Percentiles rank a stretch among this genome's conserved stretches.
Conservation (phyloP, 2,797 vertebrate genomes). For the Babyrousa celebensis region DNA sequence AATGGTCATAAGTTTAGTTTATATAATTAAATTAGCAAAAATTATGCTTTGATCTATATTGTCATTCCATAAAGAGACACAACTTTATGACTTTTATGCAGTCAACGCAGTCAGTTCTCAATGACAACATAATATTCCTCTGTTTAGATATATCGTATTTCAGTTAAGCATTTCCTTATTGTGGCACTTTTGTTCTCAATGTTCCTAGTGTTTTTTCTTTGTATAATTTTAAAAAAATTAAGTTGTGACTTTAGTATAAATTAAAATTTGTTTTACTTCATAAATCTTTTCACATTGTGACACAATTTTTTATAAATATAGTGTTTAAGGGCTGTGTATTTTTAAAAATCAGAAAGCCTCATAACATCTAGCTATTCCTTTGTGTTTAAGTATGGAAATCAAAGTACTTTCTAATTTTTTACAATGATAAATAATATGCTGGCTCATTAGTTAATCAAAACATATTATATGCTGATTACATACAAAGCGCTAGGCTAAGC, state of each 20-base stretch:
- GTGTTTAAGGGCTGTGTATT: neutral
- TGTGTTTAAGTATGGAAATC: neutral
- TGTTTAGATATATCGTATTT: slow-evolving; percentile 1
- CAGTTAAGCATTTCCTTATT: slow-evolving; percentile 11
- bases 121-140: neutral
- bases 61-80: neutral
- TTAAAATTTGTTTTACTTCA: slow-evolving; percentile 41
- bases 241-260: neutral
- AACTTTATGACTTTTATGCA: slow-evolving; percentile 20
- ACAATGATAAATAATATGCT: neutral
- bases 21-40: slow-evolving; percentile 33
- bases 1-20: neutral
- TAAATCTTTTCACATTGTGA: slow-evolving; percentile 6
- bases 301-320: neutral
- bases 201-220: neutral
- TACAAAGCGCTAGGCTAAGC: neutral
- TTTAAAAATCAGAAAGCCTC: neutral
- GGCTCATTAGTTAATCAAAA: slow-evolving; percentile 41
- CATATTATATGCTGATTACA: neutral
- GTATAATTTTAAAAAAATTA: neutral
- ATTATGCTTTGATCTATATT: slow-evolving; percentile 11
- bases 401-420: slow-evolving; percentile 3
- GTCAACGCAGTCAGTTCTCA: neutral
- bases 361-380: slow-evolving; percentile 5
- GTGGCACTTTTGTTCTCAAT: slow-evolving; percentile 11